Evolutionary conservation across 2,113 vertebrate species (phyloP).

Genomic region (Albula glossodonta): DNA sequence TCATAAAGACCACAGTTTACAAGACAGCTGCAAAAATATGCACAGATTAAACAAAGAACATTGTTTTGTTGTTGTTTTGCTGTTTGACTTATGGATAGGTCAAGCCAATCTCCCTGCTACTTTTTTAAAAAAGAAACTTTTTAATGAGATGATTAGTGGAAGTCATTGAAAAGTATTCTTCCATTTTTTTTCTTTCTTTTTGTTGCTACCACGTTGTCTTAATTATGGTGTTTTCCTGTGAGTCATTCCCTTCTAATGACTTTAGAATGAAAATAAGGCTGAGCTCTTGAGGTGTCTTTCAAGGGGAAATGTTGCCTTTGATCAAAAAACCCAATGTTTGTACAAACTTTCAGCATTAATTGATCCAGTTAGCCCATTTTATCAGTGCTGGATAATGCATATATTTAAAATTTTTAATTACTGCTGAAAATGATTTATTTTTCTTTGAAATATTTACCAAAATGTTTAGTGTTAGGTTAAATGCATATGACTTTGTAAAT

Average conservation of each 20-base stretch:
- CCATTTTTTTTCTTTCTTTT: not conserved
- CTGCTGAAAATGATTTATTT: not conserved
- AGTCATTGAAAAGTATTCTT: conserved; percentile 19
- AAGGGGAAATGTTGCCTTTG: not conserved
- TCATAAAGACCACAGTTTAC: conserved; percentile 50
- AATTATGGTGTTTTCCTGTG: conserved; percentile 49
- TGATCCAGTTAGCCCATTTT: not conserved
- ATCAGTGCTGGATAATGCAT: not conserved
- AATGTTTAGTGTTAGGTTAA: conserved; percentile 42
- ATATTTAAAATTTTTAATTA: not conserved
- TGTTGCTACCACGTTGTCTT: conserved; percentile 24
- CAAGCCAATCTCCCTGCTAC: conserved; percentile 56
- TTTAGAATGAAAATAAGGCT: conserved; percentile 24
- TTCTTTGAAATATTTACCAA: conserved; percentile 18
- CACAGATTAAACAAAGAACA: conserved; percentile 36
- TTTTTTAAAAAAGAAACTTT: conserved; percentile 60
- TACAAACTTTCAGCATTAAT: not conserved
- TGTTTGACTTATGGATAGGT: conserved; percentile 46
- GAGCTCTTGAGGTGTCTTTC: not conserved
- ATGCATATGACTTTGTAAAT: not conserved
- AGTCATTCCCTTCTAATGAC: conserved; percentile 42
- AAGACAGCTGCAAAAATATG: conserved; percentile 44
- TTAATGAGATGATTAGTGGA: conserved; percentile 62
- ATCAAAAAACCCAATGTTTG: not conserved
- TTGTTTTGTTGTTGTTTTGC: conserved; percentile 33